Conservation (phyloP, 2,113 vertebrate species). For the Carlito syrichta region DNA sequence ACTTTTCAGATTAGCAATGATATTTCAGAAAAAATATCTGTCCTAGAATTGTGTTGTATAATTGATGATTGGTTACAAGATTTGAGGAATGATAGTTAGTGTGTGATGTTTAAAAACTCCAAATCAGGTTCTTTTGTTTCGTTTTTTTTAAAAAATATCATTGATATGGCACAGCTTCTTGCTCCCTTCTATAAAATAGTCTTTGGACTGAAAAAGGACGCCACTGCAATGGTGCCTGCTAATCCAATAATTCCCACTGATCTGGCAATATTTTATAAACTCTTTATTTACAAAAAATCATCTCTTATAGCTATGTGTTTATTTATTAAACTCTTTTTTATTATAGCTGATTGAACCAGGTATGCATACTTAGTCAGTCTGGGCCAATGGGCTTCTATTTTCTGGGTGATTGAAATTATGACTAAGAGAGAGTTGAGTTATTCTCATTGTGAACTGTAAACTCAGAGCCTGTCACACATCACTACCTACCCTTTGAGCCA, state of each 20-base stretch:
- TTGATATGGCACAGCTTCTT: neutral
- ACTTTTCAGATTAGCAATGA: neutral
- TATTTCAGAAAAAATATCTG: neutral
- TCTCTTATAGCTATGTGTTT: neutral
- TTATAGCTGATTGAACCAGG: neutral
- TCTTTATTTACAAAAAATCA: neutral
- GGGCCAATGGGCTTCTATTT: neutral
- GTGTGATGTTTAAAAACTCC: neutral
- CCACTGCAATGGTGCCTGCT: neutral
- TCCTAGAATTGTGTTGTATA: neutral
- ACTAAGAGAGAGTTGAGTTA: neutral
- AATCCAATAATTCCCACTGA: neutral
- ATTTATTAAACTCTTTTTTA: neutral
- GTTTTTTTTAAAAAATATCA: too few species aligned
- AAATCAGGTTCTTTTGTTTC: neutral
- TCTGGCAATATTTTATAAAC: neutral
- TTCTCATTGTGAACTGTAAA: neutral
- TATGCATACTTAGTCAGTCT: neutral
- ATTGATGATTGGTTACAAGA: neutral
- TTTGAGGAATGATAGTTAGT: neutral
- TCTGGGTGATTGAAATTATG: neutral
- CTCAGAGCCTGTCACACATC: neutral
- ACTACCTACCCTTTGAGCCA: neutral
- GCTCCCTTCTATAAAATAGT: neutral
- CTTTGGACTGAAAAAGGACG: neutral